Evolutionary conservation across 2,113 vertebrate genomes (phyloP), one percentile per base, ranked within the genome.

Genomic region (Apodemus sylvaticus): DNA sequence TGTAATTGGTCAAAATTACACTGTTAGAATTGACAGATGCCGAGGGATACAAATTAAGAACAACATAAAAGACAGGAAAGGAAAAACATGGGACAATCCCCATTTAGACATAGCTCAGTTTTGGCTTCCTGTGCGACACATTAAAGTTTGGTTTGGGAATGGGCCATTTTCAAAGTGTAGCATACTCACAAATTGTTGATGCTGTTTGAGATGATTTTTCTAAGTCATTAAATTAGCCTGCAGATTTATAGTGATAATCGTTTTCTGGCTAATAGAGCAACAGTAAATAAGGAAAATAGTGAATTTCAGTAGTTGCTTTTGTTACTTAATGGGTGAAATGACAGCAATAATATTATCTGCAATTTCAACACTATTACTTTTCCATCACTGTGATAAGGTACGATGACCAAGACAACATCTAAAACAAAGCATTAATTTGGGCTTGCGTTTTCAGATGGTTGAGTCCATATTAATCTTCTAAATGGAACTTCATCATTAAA

Each of bases 231-330:
- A 93, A 76, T 34, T 94, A 92, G 86, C 60, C 45, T 86, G 36
- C 11, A 93, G 19, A 64, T 96, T 95, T 86, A 71, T 77, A 66
- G 90, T 87, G 29, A 34, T 55, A 48, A 8, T 36, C 64, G 11
- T 91, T 87, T 90, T 94, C 36, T 97, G 48, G 55, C 53, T 91
- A 94, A 66, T 81, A 73, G 64, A 87, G n/a, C 48, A 93, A 88
- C 93, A 86, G 81, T 31, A 95, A 64, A 26, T 79, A 66, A 86
- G 68, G 6, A 16, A 73, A 93, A 89, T 48, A 73, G 19, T 92
- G 31, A 19, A 31, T 96, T 97, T 95, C 34, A 90, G 64, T 34
- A 93, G 58, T n/a, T 90, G 62, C 9, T 90, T 95, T 90, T 36
- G 53, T 92, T 96, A 60, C 29, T 85, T 90, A 86, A 92, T 86